Base-by-base conservation (phyloP, 2,797 vertebrate species). In the Gorsachius magnificus region DNA sequence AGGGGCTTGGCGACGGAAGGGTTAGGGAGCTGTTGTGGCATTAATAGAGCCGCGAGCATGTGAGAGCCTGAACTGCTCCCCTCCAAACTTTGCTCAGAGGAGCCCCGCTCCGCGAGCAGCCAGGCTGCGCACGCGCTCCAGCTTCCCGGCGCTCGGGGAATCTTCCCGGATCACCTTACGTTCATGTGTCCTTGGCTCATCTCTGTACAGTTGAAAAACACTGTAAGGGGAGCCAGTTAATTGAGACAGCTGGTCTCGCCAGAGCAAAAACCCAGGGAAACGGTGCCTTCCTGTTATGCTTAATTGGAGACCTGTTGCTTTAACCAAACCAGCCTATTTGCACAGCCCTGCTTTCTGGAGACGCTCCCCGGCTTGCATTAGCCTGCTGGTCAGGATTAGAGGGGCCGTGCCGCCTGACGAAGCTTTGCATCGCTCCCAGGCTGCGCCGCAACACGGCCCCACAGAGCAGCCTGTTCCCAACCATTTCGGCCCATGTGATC, bases 131-230 rank as follows among this genome's bases (percentile, higher is more conserved):
- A 68, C 13, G 5, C 0, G 3, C 87, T 94, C 93, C 93, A 83
- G 43, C 94, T 95, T 96, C 96, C 96, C 96, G 95, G 94, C 87
- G 16, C 92, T 95, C 80, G 1, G 90, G 91, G 95, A 97, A 95
- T 93, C 95, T 89, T 93, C 92, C 85, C 15, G 14, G 90, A 46
- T 97, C 93, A 5, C 9, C 1, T 97, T 97, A 90, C 90, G 0
- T 87, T 56, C 95, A 88, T 95, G 92, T 96, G 96, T 96, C 96
- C 96, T 97, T 96, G 91, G 93, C 96, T 96, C 95, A 46, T 96
- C 94, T 85, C 95, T 78, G 93, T 97, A 96, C 95, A 96, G 96
- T 96, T 70, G 86, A 95, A 96, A 96, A 96, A 94, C 89, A 93
- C 95, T 78, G 92, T 96, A 87, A 96, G 46, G 83, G 82, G 91